Evolutionary conservation across 2,888 invertebrate genomes (phyloP).

Genomic region (Trichogramma dendrolimi): DNA sequence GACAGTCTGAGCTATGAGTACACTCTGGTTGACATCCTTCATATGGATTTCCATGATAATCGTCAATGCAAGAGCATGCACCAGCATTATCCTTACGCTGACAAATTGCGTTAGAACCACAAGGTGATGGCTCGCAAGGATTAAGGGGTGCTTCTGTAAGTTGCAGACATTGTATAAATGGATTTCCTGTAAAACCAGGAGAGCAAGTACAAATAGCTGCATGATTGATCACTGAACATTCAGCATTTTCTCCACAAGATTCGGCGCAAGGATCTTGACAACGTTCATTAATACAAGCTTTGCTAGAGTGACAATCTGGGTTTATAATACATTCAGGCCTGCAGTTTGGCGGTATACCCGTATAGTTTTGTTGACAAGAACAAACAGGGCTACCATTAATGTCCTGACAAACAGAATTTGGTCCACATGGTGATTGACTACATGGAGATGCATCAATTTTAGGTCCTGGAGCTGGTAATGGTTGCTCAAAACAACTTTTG

Average conservation of each 20-base stretch:
- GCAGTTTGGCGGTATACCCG: constrained; percentile 66
- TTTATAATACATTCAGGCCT: constrained; percentile 51
- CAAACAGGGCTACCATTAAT: constrained; percentile 68
- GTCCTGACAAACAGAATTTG: constrained; percentile 70
- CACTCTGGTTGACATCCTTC: constrained; percentile 81
- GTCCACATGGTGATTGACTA: constrained; percentile 76
- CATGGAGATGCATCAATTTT: constrained; percentile 60
- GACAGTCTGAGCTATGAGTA: constrained; percentile 79
- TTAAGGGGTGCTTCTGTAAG: constrained; percentile 60
- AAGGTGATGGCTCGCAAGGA: constrained; percentile 83
- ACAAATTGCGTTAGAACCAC: constrained; percentile 80
- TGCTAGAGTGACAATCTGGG: constrained; percentile 52
- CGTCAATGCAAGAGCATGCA: constrained; percentile 48
- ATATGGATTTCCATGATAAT: constrained; percentile 51
- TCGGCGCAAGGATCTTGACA: constrained; percentile 56
- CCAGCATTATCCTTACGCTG: constrained; percentile 61
- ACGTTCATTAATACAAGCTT: constrained; percentile 55
- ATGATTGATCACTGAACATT: constrained; percentile 55
- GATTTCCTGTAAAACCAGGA: constrained; percentile 55
- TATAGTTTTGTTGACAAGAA: constrained; percentile 71
- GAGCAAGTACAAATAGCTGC: constrained; percentile 55
- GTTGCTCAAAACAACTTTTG: constrained; percentile 65
- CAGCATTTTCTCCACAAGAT: constrained; percentile 52
- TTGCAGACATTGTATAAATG: constrained; percentile 50
- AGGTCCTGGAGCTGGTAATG: constrained; percentile 46